A percentile compares a stretch with the other conserved stretches of the same genome.
Evolutionary conservation across 2,888 invertebrate genomes (phyloP).

Genomic region (Macrosoma leucophasiata): DNA sequence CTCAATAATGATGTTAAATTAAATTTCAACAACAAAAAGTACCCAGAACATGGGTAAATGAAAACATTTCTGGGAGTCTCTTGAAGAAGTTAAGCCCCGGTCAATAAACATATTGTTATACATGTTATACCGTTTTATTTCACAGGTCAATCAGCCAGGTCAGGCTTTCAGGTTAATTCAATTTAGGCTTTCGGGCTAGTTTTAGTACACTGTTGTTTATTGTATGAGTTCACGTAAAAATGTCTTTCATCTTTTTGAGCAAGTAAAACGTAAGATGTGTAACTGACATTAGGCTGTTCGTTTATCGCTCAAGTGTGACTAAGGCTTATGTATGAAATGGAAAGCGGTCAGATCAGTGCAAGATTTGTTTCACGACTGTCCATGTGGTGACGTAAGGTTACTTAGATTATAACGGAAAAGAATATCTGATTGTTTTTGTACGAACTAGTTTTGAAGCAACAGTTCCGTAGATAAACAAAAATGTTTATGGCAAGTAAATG

Average conservation of each 20-base stretch:
- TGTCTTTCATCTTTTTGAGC: too few relatives aligned
- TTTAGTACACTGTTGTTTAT: slow-evolving; percentile 3
- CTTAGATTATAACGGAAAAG: not conserved
- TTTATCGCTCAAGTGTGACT: slow-evolving; percentile 9
- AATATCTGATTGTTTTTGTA: slow-evolving; percentile 14
- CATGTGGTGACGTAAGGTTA: not conserved
- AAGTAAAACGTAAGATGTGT: too few relatives aligned
- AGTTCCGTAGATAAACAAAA: slow-evolving; percentile 5
- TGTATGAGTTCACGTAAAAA: slow-evolving; percentile 1
- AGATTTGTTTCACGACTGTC: not conserved
- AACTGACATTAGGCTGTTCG: not conserved
- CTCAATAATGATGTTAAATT: too few relatives aligned
- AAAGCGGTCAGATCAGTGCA: slow-evolving; percentile 34
- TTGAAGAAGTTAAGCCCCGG: too few relatives aligned
- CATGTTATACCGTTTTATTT: too few relatives aligned
- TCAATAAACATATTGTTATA: too few relatives aligned
- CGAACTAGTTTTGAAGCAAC: slow-evolving; percentile 18
- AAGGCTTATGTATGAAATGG: slow-evolving; percentile 28
- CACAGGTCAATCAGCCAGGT: too few relatives aligned
- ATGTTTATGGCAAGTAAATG: not conserved
- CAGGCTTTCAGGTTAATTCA: too few relatives aligned
- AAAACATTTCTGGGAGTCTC: too few relatives aligned
- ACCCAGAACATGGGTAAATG: too few relatives aligned
- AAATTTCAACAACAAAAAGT: too few relatives aligned
- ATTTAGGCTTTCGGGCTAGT: slow-evolving; percentile 3